Evolutionary conservation across 1,140 invertebrate genomes (phyloP), one percentile per base, ranked within the genome.

Genomic region (Drosophila saltans): DNA sequence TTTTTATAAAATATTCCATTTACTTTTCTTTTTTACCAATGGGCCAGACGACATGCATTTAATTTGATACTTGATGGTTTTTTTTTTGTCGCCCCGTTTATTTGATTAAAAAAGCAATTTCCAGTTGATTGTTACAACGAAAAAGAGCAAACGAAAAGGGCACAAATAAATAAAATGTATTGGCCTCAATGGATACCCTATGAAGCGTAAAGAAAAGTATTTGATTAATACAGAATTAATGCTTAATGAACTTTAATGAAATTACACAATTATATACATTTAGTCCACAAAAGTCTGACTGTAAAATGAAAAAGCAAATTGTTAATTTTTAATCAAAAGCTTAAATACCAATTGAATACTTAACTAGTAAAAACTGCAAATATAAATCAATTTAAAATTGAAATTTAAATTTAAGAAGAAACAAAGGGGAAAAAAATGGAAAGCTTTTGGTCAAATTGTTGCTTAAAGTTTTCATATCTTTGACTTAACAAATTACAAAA

Each of bases 101-200:
- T 79, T 76, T 73, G 60, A 72, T 85, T 79, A 78, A 81, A 85
- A 85, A 85, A 68, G 79, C 64, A 78, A 86, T 86, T 84, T 70
- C 63, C 48, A 48, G 40, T 70, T 48, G 45, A 8, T 36, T 40
- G 64, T 39, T 7, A 24, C 45, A 26, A 52, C 45, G 26, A 56
- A 1, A n/a, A 48, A 66, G 60, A 72, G 6, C 1, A 36, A 36
- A 69, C 3, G 45, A 45, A 39, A 43, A 7, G 11, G 6, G 21
- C 2, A 24, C 6, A 52, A 33, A 59, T 16, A 33, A 24, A 52
- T 52, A 2, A 10, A 52, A 21, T 52, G 16, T 48, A 7, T 21
- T 48, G 45, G 45, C 45, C 45, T 30, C 30, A n/a, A 36, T 3
- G 0, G n/a, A 39, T 67, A 73, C 63, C 40, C 57, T 74, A 16